phyloP scores from a whole-genome alignment of 2,113 vertebrate genomes.

The Oryzias woworae region DNA sequence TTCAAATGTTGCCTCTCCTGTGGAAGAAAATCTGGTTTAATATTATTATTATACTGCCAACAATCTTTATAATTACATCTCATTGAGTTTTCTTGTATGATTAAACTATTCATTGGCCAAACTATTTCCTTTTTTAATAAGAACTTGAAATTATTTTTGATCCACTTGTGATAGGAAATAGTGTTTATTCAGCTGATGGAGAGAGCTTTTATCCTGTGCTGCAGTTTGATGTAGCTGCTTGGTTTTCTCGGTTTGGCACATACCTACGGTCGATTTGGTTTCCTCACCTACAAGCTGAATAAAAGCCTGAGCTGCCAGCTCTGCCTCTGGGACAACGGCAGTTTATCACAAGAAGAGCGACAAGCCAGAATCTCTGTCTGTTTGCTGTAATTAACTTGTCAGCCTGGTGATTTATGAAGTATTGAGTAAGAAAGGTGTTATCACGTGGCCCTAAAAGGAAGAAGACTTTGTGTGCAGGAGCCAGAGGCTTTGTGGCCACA shows the following conservation, averaged over 20 bases:
- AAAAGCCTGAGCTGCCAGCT: slow-evolving; percentile 52
- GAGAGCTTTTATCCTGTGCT: not conserved
- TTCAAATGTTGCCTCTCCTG: no score
- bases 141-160: no score
- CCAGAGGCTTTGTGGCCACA: slow-evolving; percentile 62
- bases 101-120: no score
- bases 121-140: no score
- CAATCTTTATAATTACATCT: no score
- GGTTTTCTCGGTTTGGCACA: slow-evolving; percentile 49
- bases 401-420: slow-evolving; percentile 72
- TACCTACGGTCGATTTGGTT: slow-evolving; percentile 67
- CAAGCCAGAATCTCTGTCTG: slow-evolving; percentile 61
- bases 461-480: slow-evolving; percentile 20
- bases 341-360: slow-evolving; percentile 59
- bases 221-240: slow-evolving; percentile 32
- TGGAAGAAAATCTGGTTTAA: no score
- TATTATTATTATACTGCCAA: no score
- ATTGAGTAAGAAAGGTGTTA: slow-evolving; percentile 75
- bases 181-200: no score
- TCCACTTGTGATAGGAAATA: no score
- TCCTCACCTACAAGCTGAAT: slow-evolving; percentile 58
- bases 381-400: slow-evolving; percentile 83
- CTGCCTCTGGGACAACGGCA: slow-evolving; percentile 68
- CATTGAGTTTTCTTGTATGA: no score
- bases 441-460: slow-evolving; percentile 42